Evolutionary conservation across 2,113 vertebrate species (phyloP).

Genomic region (Phaethornis superciliosus): DNA sequence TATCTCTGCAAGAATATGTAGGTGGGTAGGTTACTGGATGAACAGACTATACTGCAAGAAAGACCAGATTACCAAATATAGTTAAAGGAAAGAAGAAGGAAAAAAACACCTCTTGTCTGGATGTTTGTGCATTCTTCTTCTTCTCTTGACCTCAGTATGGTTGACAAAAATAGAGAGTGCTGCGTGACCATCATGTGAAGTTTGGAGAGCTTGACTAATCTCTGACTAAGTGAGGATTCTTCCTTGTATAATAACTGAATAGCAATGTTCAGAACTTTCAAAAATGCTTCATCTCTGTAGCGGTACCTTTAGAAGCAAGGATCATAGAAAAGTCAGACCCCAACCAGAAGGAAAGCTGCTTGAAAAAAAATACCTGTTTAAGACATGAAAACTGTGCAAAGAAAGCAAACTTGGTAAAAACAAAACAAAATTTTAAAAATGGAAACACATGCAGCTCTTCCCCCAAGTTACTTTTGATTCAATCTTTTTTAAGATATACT

Average conservation of each 20-base stretch:
- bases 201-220: conserved; percentile 76
- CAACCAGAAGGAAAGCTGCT: neutral
- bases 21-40: neutral
- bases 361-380: neutral
- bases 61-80: neutral
- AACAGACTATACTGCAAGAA: neutral
- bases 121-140: conserved; percentile 6
- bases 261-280: conserved; percentile 76
- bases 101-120: conserved; percentile 80
- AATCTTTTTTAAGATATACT: neutral
- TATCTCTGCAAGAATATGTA: neutral
- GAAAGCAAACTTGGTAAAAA: neutral
- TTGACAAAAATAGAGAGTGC: conserved; percentile 91
- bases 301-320: conserved; percentile 79
- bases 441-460: neutral
- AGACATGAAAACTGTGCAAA: neutral
- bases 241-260: conserved; percentile 75
- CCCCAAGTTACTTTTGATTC: neutral
- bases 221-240: conserved; percentile 21
- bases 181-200: conserved; percentile 91
- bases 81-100: neutral
- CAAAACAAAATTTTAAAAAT: neutral
- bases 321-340: neutral
- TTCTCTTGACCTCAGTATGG: conserved; percentile 78
- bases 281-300: conserved; percentile 81